Base-by-base conservation (phyloP, 2,113 vertebrate species). In the Mus spicilegus region DNA sequence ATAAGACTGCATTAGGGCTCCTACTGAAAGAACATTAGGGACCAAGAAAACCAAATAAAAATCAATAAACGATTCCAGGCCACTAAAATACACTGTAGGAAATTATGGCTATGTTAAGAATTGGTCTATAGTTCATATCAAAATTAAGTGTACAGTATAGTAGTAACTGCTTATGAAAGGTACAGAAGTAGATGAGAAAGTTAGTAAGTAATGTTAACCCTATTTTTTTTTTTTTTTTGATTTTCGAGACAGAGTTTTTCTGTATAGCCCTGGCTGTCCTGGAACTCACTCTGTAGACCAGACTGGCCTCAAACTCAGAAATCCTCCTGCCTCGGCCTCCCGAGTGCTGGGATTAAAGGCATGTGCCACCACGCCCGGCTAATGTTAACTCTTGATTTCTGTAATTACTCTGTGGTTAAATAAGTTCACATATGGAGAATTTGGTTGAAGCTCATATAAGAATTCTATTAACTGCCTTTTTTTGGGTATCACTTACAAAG, bases 401-500 rank as follows among this genome's bases (percentile, higher is more conserved):
- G 6, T 86, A 95, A 77, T 39, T 95, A 12, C 28, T 86, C 42
- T 93, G 1, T 63, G 91, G 28, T 61, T 92, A 76, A 14, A 4
- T n/a, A 90, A 20, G 72, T 63, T 80, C 84, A 89, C 22, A 46
- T 42, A 61, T 61, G 20, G 8, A 84, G 51, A 97, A 96, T 78
- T 8, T 75, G 36, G 8, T 28, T 75, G n/a, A 96, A 91, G 36
- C 49, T 63, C 92, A 88, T 58, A 65, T 93, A n/a, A 76, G 49
- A 97, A 90, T 86, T 95, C 42, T 49, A 5, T 89, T 20, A 91
- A 88, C 2, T 56, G 46, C 56, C 90, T 70, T 51, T 84, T 92
- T 94, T 67, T 24, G 2, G 42, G 88, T 7, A 87, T 90, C 87
- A 92, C 70, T 94, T 92, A 28, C 54, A 91, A 96, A 96, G 80